Base-by-base conservation (phyloP, 1,140 invertebrate species). In the Musca domestica region DNA sequence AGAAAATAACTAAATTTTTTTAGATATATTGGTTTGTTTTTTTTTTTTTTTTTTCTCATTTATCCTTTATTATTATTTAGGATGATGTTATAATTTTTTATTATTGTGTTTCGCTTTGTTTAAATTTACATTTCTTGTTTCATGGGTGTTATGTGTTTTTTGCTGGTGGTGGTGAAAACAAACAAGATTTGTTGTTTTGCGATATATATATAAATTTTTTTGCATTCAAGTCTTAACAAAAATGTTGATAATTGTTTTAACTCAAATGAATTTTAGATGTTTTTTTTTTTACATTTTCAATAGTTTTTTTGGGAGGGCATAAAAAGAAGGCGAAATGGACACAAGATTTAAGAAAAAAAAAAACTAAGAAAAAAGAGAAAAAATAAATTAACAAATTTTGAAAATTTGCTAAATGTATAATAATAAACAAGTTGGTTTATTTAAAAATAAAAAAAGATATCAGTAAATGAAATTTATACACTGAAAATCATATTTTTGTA, bases 371-470 rank as follows among this genome's bases (percentile, higher is more conserved):
- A 56, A n/a, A n/a, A n/a, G n/a, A n/a, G n/a, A n/a, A n/a, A 27
- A 23, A 19, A 19, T 52, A 25, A 27, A 7, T 56, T 23, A 23
- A 56, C 52, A 56, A 56, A 56, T 56, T 56, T 56, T 56, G 52
- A 56, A 56, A 56, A 56, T 56, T 56, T 27, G 23, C 14, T 7
- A 41, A 41, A 66, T 34, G 41, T 61, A 15, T 67, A 47, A 61
- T 25, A 61, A 67, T 67, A 61, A 61, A 67, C 66, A 67, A 61
- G 47, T 51, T n/a, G n/a, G n/a, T 66, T 66, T 66, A 66, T 47
- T 25, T 49, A 65, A 23, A 61, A 67, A 47, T 27, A 61, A 61
- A 48, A 58, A 48, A 47, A 47, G 30, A 67, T 61, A 10, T 41
- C 12, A 67, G 46, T 47, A 67, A 67, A 67, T 67, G 1, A 67